Conservation (phyloP, 2,797 vertebrate species). For the Lutjanus campechanus region DNA sequence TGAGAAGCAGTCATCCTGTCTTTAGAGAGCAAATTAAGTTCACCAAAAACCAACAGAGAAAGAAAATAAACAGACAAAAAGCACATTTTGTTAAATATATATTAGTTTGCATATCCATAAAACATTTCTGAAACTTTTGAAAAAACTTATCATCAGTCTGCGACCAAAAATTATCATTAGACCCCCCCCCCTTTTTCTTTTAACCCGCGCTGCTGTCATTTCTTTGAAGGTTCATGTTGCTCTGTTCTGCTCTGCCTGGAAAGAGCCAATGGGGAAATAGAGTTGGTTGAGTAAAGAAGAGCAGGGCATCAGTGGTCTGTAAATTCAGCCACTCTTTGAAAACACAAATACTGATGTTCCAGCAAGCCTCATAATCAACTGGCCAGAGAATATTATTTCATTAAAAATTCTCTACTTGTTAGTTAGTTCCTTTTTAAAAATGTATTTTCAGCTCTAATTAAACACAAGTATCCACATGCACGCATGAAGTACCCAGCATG, state of each 20-base stretch:
- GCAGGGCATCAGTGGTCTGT: not conserved
- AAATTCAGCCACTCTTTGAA: slow-evolving; percentile 19
- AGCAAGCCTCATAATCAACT: slow-evolving; percentile 14
- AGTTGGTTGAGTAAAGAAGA: slow-evolving; percentile 4
- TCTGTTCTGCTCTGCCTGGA: slow-evolving; percentile 22
- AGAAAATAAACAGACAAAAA: not conserved
- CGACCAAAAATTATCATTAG: slow-evolving; percentile 28
- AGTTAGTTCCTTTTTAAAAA: slow-evolving; percentile 17
- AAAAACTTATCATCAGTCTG: not conserved
- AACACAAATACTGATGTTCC: slow-evolving; percentile 36
- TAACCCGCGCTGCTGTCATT: slow-evolving; percentile 5
- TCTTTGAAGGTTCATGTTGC: slow-evolving; percentile 12
- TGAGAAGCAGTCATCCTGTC: not conserved
- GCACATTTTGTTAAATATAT: not conserved
- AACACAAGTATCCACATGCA: slow-evolving; percentile 17
- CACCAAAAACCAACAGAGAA: not conserved
- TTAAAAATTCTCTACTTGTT: slow-evolving; percentile 34
- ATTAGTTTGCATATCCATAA: slow-evolving; percentile 11
- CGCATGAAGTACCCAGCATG: slow-evolving; percentile 1
- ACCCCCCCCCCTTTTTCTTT: not conserved
- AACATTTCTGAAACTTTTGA: not conserved
- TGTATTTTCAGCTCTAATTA: slow-evolving; percentile 17
- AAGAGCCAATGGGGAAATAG: not conserved
- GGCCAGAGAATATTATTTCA: slow-evolving; percentile 34
- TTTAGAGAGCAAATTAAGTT: slow-evolving; percentile 22